Evolutionary conservation across 1,140 invertebrate species (phyloP).

Genomic region (Pinna nobilis): DNA sequence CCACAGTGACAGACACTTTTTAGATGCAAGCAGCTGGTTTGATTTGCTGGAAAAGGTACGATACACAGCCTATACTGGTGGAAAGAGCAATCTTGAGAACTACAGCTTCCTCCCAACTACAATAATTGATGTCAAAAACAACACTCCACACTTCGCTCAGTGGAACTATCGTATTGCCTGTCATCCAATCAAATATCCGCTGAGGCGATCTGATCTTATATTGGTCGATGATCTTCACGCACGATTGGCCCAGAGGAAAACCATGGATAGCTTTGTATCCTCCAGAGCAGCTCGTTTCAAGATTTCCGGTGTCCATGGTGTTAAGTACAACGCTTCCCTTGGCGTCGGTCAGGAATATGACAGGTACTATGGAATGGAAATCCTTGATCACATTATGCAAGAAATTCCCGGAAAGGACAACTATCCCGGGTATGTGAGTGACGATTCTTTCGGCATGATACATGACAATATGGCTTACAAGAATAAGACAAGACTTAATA

Average conservation of each 20-base stretch:
- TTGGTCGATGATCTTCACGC: constrained; percentile 36
- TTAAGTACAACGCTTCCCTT: neutral
- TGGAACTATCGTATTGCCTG: constrained; percentile 58
- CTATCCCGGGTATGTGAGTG: constrained; percentile 19
- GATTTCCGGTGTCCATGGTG: neutral
- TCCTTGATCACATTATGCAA: constrained; percentile 48
- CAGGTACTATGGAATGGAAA: neutral
- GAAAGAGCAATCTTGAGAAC: constrained; percentile 51
- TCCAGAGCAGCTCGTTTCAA: constrained; percentile 13
- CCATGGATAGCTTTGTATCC: constrained; percentile 14
- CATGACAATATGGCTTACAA: neutral
- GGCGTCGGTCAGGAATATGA: constrained; percentile 23
- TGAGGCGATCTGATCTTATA: constrained; percentile 26
- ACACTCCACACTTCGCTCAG: constrained; percentile 48
- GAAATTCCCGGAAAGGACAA: constrained; percentile 51
- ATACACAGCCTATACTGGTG: constrained; percentile 55
- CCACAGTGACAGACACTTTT: constrained; percentile 55
- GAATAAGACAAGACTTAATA: constrained; percentile 24
- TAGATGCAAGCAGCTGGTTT: constrained; percentile 56
- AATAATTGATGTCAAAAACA: constrained; percentile 46
- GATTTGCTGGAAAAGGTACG: constrained; percentile 55
- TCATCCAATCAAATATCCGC: constrained; percentile 37
- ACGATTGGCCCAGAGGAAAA: constrained; percentile 21
- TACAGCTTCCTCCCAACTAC: constrained; percentile 54
- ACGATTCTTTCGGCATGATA: constrained; percentile 37